Evolutionary conservation across 2,888 invertebrate genomes (phyloP).

Genomic region (Eudasyphora cyanicolor): DNA sequence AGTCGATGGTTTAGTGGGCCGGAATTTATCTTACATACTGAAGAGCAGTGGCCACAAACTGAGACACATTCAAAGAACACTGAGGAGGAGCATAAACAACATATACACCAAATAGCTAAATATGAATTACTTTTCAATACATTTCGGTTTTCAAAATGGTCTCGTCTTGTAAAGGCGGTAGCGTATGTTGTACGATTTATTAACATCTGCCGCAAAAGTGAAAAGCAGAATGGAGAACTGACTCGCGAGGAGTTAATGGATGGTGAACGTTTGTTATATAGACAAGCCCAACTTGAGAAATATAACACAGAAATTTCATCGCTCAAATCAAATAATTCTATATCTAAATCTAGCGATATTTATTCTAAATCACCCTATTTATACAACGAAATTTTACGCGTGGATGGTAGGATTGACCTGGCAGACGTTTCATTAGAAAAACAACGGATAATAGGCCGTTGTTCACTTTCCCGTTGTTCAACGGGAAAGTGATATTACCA

Average conservation of each 20-base stretch:
- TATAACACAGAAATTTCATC: conserved; percentile 40
- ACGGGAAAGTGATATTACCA: conserved; percentile 25
- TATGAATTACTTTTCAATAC: neutral
- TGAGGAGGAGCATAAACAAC: neutral
- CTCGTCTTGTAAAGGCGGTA: neutral
- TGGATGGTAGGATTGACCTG: conserved; percentile 41
- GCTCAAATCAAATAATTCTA: neutral
- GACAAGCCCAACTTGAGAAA: conserved; percentile 46
- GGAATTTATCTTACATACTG: neutral
- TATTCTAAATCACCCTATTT: conserved; percentile 27
- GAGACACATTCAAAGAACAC: neutral
- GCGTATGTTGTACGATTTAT: conserved; percentile 52
- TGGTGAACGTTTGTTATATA: conserved; percentile 44
- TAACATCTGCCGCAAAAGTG: conserved; percentile 12
- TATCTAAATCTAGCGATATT: conserved; percentile 37
- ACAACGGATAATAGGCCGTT: no score
- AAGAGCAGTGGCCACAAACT: conserved; percentile 8
- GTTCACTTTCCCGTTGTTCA: conserved; percentile 55
- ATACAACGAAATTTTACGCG: conserved; percentile 44
- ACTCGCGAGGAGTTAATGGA: conserved; percentile 40
- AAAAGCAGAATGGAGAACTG: conserved; percentile 4
- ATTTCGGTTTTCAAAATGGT: conserved; percentile 49
- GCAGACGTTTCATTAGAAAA: conserved; percentile 17
- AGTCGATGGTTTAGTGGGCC: conserved; percentile 26
- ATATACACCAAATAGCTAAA: neutral